Percentiles rank a stretch among this genome's conserved stretches.
Conservation (phyloP, 53 echinoderm and acorn worm species). For the Patiria pectinifera region DNA sequence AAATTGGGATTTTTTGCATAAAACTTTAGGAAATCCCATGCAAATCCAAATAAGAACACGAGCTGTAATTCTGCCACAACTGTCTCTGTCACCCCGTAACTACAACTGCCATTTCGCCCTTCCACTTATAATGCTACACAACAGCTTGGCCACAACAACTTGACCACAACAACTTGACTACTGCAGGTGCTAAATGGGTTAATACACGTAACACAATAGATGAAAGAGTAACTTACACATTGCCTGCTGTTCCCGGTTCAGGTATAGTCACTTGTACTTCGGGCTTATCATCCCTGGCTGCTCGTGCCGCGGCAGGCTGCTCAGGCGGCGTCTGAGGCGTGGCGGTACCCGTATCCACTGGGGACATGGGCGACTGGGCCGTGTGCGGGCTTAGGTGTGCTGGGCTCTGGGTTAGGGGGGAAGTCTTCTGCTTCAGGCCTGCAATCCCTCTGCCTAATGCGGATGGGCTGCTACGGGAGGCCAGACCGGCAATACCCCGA, state of each 20-base stretch:
- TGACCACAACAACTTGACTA: too few species aligned
- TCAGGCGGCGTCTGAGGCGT: conserved; percentile 17
- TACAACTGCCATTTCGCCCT: too few species aligned
- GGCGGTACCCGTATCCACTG: neutral
- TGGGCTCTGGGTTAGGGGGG: conserved; percentile 42
- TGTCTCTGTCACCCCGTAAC: too few species aligned
- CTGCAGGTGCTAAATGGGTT: too few species aligned
- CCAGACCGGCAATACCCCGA: conserved; percentile 49
- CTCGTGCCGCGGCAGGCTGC: neutral
- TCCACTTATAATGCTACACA: too few species aligned
- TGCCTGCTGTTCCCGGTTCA: conserved; percentile 67
- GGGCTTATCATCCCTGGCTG: neutral
- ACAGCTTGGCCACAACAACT: too few species aligned
- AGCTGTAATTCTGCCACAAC: too few species aligned
- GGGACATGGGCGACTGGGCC: conserved; percentile 17
- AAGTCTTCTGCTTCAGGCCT: conserved; percentile 45
- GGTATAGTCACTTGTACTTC: neutral
- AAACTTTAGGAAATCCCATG: too few species aligned
- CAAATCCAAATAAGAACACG: too few species aligned
- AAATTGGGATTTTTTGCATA: too few species aligned
- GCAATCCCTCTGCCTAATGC: conserved; percentile 78
- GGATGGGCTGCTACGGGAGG: conserved; percentile 15
- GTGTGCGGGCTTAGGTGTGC: conserved; percentile 15
- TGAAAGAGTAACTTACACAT: conserved; percentile 54
- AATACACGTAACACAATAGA: neutral